Evolutionary conservation across 2,797 vertebrate genomes (phyloP).

Genomic region (Aulostomus chinensis): DNA sequence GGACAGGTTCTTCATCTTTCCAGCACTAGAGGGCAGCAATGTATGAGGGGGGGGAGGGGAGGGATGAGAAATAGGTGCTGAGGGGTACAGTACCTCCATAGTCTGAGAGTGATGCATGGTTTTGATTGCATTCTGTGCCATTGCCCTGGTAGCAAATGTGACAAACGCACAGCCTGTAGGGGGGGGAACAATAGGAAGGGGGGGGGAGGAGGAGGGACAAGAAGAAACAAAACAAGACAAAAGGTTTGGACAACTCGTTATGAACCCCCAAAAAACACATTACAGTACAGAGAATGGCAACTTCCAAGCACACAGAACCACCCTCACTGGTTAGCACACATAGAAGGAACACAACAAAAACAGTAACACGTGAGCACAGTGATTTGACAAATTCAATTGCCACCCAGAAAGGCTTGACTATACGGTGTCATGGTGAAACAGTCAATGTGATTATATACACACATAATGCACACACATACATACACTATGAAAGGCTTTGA

Average conservation of each 20-base stretch:
- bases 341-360: slow-evolving; percentile 78
- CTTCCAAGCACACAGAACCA: slow-evolving; percentile 80
- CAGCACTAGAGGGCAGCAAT: slow-evolving; percentile 77
- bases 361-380: slow-evolving; percentile 76
- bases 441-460: slow-evolving; percentile 53
- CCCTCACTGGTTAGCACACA: slow-evolving; percentile 80
- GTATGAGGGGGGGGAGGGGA: slow-evolving; percentile 37
- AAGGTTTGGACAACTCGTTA: slow-evolving; percentile 99
- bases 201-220: slow-evolving; percentile 86
- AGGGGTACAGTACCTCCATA: slow-evolving; percentile 99
- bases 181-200: slow-evolving; percentile 88
- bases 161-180: slow-evolving; percentile 99
- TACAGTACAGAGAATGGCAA: slow-evolving; percentile 84
- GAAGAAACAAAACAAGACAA: slow-evolving; percentile 96
- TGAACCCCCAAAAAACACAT: slow-evolving; percentile 93
- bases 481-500: slow-evolving; percentile 44
- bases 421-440: slow-evolving; percentile 61
- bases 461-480: slow-evolving; percentile 53
- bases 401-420: slow-evolving; percentile 58
- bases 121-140: slow-evolving; percentile 99
- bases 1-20: slow-evolving; percentile 50
- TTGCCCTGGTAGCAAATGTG: slow-evolving; percentile 99
- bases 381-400: slow-evolving; percentile 64
- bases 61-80: slow-evolving; percentile 82
- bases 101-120: slow-evolving; percentile 99